Percentiles rank a stretch among this genome's conserved stretches.
These are phyloP conservation scores for Dinoponera quadriceps DNA, from an alignment of 1,140 invertebrate species.

Conservation along the genomic window DNA sequence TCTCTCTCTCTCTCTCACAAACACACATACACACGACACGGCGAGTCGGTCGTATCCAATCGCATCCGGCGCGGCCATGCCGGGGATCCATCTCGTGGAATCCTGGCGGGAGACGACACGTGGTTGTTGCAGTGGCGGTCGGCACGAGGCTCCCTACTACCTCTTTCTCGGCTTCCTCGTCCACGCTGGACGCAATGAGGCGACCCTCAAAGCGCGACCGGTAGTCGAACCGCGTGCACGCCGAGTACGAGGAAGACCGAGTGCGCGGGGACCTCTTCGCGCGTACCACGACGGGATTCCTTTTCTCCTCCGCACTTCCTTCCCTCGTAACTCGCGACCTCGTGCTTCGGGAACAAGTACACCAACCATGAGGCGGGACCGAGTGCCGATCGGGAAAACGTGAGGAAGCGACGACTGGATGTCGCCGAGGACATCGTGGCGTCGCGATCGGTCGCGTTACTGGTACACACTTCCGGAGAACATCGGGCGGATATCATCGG, in stretches of 20 bases:
- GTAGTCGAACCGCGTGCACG: slow-evolving; percentile 75
- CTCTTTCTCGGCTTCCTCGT: slow-evolving; percentile 66
- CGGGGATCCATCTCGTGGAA: slow-evolving; percentile 53
- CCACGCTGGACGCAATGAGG: slow-evolving; percentile 73
- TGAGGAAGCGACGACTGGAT: slow-evolving; percentile 2
- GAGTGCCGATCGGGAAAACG: background rate
- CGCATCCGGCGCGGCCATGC: slow-evolving; percentile 46
- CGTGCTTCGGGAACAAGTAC: too few species aligned
- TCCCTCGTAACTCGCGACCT: too few species aligned
- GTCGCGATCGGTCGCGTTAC: too few species aligned
- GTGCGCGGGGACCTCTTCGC: slow-evolving; percentile 50
- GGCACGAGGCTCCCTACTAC: slow-evolving; percentile 72
- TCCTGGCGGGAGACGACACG: slow-evolving; percentile 75
- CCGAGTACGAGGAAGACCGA: slow-evolving; percentile 48
- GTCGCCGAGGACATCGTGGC: too few species aligned
- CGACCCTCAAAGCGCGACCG: slow-evolving; percentile 75
- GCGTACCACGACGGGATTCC: slow-evolving; percentile 14
- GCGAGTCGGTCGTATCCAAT: slow-evolving; percentile 43
- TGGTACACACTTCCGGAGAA: background rate
- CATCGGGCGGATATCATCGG: background rate
- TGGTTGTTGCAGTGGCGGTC: slow-evolving; percentile 64
- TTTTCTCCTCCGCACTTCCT: background rate
- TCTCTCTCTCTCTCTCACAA: slow-evolving; percentile 57
- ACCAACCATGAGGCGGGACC: background rate
- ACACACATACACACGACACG: too few species aligned